phyloP scores from a whole-genome alignment of 1,140 invertebrate genomes.

The Papilio machaon region DNA sequence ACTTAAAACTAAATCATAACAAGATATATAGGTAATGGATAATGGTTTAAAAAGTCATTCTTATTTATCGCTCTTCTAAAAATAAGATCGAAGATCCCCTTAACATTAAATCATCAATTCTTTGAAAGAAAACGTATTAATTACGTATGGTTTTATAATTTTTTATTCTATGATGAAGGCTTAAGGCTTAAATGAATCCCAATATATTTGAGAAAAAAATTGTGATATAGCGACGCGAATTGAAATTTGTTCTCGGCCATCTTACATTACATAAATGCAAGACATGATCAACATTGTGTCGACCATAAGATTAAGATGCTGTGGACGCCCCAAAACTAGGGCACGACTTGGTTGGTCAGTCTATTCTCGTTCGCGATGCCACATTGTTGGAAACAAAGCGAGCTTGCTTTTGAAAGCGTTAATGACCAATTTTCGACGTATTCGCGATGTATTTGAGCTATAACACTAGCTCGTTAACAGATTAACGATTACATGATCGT shows the following conservation, averaged over 20 bases:
- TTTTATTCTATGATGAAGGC: background rate
- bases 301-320: conserved; percentile 54
- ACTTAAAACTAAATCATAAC: conserved; percentile 28
- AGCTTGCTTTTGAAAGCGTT: conserved; percentile 51
- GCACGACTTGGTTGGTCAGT: conserved; percentile 62
- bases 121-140: no score
- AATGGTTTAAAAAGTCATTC: background rate
- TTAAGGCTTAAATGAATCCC: background rate
- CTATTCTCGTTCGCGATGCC: conserved; percentile 68
- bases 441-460: conserved; percentile 56
- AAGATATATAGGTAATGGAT: no score
- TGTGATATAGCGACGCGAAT: background rate
- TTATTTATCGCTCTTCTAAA: background rate
- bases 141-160: no score
- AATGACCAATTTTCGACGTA: conserved; percentile 55
- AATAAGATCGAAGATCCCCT: background rate
- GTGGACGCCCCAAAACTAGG: conserved; percentile 65
- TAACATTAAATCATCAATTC: background rate
- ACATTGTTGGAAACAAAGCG: conserved; percentile 68
- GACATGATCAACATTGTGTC: conserved; percentile 53
- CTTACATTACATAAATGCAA: conserved; percentile 66
- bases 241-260: conserved; percentile 45
- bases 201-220: background rate
- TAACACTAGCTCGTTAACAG: conserved; percentile 58
- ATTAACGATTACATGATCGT: conserved; percentile 54